Evolutionary conservation across 2,113 vertebrate genomes (phyloP).

Genomic region (Cynoglossus semilaevis): DNA sequence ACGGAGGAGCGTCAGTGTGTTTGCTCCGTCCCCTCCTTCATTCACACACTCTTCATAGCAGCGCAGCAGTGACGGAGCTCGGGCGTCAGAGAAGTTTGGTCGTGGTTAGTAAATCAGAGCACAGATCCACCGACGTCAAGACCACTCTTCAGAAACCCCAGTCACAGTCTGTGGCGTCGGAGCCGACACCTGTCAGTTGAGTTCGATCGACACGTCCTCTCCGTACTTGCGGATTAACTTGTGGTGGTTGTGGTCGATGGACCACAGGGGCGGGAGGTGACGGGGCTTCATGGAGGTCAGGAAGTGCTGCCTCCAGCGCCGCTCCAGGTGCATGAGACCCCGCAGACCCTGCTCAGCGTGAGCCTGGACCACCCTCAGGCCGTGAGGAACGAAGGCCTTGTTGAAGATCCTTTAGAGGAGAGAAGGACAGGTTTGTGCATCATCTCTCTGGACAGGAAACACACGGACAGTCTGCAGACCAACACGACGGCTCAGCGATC

Average conservation of each 20-base stretch:
- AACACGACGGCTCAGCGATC: too few species aligned
- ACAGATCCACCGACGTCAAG: background rate
- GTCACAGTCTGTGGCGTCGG: background rate
- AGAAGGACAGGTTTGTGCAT: background rate
- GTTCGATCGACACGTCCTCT: conserved; percentile 81
- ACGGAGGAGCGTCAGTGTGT: conserved; percentile 2
- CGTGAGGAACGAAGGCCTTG: conserved; percentile 87
- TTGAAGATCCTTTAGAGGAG: conserved; percentile 84
- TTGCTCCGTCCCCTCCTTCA: background rate
- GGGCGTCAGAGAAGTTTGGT: background rate
- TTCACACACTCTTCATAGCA: background rate
- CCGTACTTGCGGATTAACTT: conserved; percentile 92
- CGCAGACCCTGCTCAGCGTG: conserved; percentile 79
- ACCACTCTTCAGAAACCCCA: background rate
- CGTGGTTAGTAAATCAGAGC: background rate
- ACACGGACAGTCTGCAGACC: background rate
- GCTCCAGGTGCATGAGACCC: conserved; percentile 90
- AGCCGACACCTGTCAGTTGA: conserved; percentile 76
- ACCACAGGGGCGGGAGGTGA: conserved; percentile 91
- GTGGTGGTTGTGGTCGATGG: conserved; percentile 89
- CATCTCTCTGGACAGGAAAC: background rate
- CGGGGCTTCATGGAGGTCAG: conserved; percentile 87
- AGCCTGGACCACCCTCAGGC: conserved; percentile 89
- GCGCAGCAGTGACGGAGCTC: background rate
- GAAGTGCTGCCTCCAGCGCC: conserved; percentile 95